These are phyloP conservation scores for Cecropterus lyciades DNA, from an alignment of 1,140 invertebrate genomes.

Conservation along the genomic window DNA sequence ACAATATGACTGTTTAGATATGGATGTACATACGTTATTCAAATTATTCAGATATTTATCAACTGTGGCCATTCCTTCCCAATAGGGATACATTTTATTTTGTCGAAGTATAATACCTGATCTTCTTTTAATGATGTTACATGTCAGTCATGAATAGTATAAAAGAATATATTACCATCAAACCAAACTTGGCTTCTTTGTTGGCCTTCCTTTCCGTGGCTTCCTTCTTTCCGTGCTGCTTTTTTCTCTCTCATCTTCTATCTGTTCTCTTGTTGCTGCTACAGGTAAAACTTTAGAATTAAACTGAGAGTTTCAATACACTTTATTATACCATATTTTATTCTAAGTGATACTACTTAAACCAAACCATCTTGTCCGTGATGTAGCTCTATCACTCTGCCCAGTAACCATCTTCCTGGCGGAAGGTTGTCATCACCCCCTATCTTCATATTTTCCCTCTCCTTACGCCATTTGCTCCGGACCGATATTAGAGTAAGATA, in stretches of 20 bases:
- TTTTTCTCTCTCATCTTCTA: background rate
- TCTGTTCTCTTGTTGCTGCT: background rate
- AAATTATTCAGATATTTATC: conserved; percentile 40
- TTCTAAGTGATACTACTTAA: conserved; percentile 25
- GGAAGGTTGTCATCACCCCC: conserved; percentile 25
- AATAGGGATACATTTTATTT: conserved; percentile 41
- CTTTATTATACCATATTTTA: conserved; percentile 19
- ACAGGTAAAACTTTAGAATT: too few relatives aligned
- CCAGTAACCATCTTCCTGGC: conserved; percentile 19
- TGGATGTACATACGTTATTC: conserved; percentile 33
- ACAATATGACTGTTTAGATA: conserved; percentile 35
- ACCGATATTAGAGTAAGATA: too few relatives aligned
- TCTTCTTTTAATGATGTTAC: conserved; percentile 29
- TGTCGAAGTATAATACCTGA: conserved; percentile 41
- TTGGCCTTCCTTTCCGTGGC: background rate
- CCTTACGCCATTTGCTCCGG: conserved; percentile 23
- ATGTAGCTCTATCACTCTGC: conserved; percentile 12
- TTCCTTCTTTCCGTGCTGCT: background rate
- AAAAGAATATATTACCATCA: conserved; percentile 14
- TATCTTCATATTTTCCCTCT: conserved; percentile 19
- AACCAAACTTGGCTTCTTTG: too few relatives aligned
- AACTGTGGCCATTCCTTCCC: conserved; percentile 35
- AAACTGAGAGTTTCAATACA: conserved; percentile 11
- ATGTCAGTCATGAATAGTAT: conserved; percentile 40
- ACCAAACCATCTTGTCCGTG: conserved; percentile 9